Conservation (phyloP, 2,888 invertebrate species). For the Chrysolina oricalcia region DNA sequence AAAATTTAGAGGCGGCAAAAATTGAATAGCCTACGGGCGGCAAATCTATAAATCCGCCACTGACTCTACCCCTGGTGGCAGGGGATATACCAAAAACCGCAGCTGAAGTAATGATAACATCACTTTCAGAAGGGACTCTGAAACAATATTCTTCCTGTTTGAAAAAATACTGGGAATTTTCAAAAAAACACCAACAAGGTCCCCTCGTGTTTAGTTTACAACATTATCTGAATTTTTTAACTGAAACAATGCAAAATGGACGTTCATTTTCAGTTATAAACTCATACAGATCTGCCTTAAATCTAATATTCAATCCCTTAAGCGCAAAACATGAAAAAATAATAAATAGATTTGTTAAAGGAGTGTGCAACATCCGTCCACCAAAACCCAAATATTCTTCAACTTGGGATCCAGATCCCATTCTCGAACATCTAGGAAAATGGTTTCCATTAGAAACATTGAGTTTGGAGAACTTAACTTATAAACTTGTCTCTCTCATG, state of each 20-base stretch:
- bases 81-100: conserved; percentile 27
- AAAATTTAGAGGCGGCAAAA: too few species aligned
- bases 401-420: conserved; percentile 55
- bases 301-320: too few species aligned
- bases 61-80: conserved; percentile 3
- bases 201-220: conserved; percentile 28
- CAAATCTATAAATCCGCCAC: too few species aligned
- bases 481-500: conserved; percentile 28
- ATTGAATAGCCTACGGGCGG: too few species aligned
- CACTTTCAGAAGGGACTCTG: conserved; percentile 33
- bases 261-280: too few species aligned
- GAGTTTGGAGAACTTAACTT: conserved; percentile 24
- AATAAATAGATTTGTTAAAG: too few species aligned
- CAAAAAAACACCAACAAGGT: conserved; percentile 12
- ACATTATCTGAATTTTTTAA: conserved; percentile 33
- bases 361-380: conserved; percentile 51
- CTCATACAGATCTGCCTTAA: too few species aligned
- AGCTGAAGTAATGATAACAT: too few species aligned
- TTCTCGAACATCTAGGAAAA: conserved; percentile 51
- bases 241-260: too few species aligned
- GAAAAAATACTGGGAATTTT: conserved; percentile 35
- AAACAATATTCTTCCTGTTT: conserved; percentile 33
- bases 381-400: conserved; percentile 53
- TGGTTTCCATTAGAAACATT: too few species aligned
- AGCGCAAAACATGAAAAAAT: conserved; percentile 48